Base-by-base conservation (phyloP, 2,888 invertebrate genomes). In the Gastracanthus pulcherrimus region DNA sequence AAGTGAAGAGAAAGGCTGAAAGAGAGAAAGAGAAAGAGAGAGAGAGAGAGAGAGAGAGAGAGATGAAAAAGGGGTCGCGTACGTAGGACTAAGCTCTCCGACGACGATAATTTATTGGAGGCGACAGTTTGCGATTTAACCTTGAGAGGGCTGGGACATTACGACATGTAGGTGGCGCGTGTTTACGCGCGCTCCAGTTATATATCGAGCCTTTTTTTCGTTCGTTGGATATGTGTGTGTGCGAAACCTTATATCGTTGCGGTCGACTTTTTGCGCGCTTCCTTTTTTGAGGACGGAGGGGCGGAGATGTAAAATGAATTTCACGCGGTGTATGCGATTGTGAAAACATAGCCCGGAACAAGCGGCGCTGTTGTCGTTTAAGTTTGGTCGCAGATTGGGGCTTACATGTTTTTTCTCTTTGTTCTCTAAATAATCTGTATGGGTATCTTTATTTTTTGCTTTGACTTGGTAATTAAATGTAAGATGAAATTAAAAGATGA, bases 91-190 rank as follows among this genome's bases (percentile, higher is more conserved):
- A 36, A 34, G 23, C 34, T 45, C 45, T 45, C n/a, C 13, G n/a
- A 38, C n/a, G n/a, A 34, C 5, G 60, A 62, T 13, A 31, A 23
- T 64, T 64, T 64, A 64, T 64, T 19, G 19, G 19, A 3, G n/a
- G 38, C 7, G 74, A 9, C 19, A 60, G 58, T 36, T 62, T 74
- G 45, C 41, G 36, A 75, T 64, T 75, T 64, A 75, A 75, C 34
- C 41, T 36, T 66, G 51, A 64, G 34, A 5, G 23, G 6, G 7
- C 2, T 41, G 9, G 11, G 23, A 45, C 69, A 19, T 19, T 51
- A 4, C 23, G 45, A n/a, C 4, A 45, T 45, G 19, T n/a, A 5
- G 51, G 51, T 51, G 51, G 1, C 55, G 55, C 26, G 55, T 55
- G n/a, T n/a, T n/a, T n/a, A n/a, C n/a, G n/a, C n/a, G n/a, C n/a